Conservation (phyloP, 1,140 invertebrate species). For the Drosophila pallidifrons region DNA sequence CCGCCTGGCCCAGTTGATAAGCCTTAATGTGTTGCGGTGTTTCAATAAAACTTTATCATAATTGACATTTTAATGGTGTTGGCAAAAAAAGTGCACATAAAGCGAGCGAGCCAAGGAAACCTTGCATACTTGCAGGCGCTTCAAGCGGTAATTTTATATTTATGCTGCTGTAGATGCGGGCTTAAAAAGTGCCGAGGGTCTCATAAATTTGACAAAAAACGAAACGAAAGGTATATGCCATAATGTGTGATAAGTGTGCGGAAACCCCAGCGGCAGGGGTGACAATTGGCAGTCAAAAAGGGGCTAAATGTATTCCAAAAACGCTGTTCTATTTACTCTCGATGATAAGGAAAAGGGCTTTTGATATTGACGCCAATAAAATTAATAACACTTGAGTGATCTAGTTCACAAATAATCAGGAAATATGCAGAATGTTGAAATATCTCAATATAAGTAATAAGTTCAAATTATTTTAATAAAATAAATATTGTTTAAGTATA, state of each 20-base stretch:
- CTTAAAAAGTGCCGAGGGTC: constrained; percentile 55
- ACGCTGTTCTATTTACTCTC: background rate
- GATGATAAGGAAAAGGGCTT: background rate
- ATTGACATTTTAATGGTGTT: constrained; percentile 79
- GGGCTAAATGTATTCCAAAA: background rate
- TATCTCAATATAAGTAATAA: too few relatives aligned
- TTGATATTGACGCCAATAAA: too few relatives aligned
- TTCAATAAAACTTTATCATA: constrained; percentile 83
- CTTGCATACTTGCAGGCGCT: constrained; percentile 41
- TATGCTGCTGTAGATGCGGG: constrained; percentile 55
- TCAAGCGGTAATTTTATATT: constrained; percentile 69
- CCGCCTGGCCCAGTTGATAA: constrained; percentile 66
- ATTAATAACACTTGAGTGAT: too few relatives aligned
- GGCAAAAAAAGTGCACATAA: constrained; percentile 40
- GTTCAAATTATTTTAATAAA: too few relatives aligned
- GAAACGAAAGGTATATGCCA: constrained; percentile 56
- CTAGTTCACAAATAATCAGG: too few relatives aligned
- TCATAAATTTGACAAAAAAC: constrained; percentile 52
- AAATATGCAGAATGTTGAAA: too few relatives aligned
- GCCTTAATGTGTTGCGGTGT: constrained; percentile 75
- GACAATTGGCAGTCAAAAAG: constrained; percentile 1
- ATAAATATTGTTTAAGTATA: too few relatives aligned
- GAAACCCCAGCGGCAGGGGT: background rate
- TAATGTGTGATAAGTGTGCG: constrained; percentile 69
- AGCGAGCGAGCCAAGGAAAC: constrained; percentile 28